These are phyloP conservation scores for Drosophila pullipes DNA, from an alignment of 2,888 invertebrate genomes.

Conservation along the genomic window DNA sequence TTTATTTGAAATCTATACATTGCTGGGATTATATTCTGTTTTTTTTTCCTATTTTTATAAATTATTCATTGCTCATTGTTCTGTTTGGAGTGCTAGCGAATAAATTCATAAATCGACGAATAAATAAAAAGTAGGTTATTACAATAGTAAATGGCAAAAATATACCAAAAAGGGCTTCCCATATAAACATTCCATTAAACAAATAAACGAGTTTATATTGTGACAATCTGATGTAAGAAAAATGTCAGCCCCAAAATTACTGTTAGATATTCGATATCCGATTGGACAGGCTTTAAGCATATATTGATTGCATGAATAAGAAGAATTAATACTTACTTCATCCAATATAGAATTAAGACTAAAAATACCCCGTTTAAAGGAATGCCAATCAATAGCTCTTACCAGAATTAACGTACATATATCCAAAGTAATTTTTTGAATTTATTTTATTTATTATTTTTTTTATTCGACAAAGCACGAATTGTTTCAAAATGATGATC, in stretches of 20 bases:
- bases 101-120: background rate
- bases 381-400: too few relatives aligned
- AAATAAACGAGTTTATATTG: background rate
- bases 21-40: background rate
- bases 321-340: too few relatives aligned
- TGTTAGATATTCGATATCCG: background rate
- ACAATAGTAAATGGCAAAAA: background rate
- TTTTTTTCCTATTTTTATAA: too few relatives aligned
- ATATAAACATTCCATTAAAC: background rate
- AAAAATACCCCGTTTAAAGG: too few relatives aligned
- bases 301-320: background rate
- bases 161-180: background rate
- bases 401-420: background rate
- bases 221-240: background rate
- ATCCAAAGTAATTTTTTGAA: background rate
- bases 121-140: background rate
- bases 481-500: constrained; percentile 1
- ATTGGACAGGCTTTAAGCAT: background rate
- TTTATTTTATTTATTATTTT: background rate
- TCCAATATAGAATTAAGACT: background rate
- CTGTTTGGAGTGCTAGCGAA: background rate
- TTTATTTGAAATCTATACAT: constrained; percentile 1
- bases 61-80: background rate
- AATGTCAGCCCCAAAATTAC: background rate
- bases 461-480: constrained; percentile 10